These are phyloP conservation scores for Chaetophractus vellerosus DNA, from an alignment of 2,797 vertebrate genomes.

Conservation along the genomic window DNA sequence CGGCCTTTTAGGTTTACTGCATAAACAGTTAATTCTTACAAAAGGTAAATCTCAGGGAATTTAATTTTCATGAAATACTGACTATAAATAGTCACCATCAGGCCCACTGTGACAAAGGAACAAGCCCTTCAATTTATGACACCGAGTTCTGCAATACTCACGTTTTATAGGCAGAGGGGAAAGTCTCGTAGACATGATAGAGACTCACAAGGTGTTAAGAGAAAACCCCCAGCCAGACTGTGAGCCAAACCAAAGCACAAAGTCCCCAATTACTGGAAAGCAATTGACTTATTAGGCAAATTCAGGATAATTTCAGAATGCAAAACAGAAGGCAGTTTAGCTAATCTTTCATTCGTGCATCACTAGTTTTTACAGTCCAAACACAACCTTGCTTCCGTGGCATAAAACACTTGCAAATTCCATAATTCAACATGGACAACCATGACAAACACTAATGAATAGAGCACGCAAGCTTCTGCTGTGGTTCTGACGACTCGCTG, in stretches of 20 bases:
- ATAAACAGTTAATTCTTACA: slow-evolving; percentile 25
- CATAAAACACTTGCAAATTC: slow-evolving; percentile 82
- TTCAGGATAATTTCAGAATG: slow-evolving; percentile 70
- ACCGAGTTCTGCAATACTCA: background rate
- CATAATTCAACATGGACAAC: slow-evolving; percentile 70
- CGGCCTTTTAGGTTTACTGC: background rate
- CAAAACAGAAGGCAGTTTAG: slow-evolving; percentile 61
- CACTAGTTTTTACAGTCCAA: slow-evolving; percentile 64
- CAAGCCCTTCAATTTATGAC: slow-evolving; percentile 39
- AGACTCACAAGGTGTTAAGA: background rate
- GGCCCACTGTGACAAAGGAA: slow-evolving; percentile 7
- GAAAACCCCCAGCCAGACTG: background rate
- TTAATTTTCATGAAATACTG: slow-evolving; percentile 72
- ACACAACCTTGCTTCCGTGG: slow-evolving; percentile 44
- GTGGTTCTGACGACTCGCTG: slow-evolving; percentile 74
- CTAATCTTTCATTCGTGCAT: slow-evolving; percentile 56
- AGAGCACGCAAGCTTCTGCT: slow-evolving; percentile 29
- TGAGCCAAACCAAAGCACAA: slow-evolving; percentile 56
- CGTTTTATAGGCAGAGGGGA: background rate
- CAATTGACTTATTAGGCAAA: slow-evolving; percentile 79
- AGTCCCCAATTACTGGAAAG: slow-evolving; percentile 72
- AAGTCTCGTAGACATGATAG: background rate
- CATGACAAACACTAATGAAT: slow-evolving; percentile 82
- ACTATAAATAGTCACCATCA: slow-evolving; percentile 66
- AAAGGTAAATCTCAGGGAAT: slow-evolving; percentile 58